Base-by-base conservation (phyloP, 2,797 vertebrate genomes). In the Anguilla obscura region DNA sequence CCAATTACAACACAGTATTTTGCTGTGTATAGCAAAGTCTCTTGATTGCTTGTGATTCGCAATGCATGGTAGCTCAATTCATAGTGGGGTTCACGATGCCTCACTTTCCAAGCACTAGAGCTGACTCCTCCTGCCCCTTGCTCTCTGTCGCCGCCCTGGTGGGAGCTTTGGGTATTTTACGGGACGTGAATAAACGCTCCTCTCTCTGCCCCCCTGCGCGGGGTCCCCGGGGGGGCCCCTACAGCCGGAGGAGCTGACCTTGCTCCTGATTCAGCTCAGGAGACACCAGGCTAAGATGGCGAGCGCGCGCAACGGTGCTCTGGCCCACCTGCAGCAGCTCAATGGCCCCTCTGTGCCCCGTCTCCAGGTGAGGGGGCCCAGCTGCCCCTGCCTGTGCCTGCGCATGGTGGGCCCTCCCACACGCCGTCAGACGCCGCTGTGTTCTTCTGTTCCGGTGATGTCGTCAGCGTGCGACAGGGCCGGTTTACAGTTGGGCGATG, bases 221-320 rank as follows among this genome's bases (percentile, higher is more conserved):
- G 74, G 21, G 16, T 95, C 88, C 96, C 96, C 95, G 93, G 95
- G 97, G 95, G 93, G 95, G 94, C 94, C 95, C 94, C 96, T 95
- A 91, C 97, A 99, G 98, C 98, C 97, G 89, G 98, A 99, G 97
- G 97, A 99, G 97, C 96, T 99, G 95, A 98, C 98, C 90, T 96
- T 99, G 95, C 98, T 99, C 95, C 98, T 99, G 96, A 96, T 98
- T 96, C 97, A 97, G 96, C 97, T 99, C 94, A 97, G 97, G 97
- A 97, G 97, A 96, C 98, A 98, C 95, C 98, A 98, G 97, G 97
- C 98, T 96, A 97, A 98, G 97, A 95, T 98, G 97, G 97, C 97
- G 94, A 96, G 95, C 92, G 97, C 97, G 93, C 96, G 97, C 95
- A 95, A 97, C 94, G 96, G 97, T 91, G 96, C 96, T 82, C 96